Base-by-base conservation (phyloP, 2,113 vertebrate species). In the Tetraodon nigroviridis region DNA sequence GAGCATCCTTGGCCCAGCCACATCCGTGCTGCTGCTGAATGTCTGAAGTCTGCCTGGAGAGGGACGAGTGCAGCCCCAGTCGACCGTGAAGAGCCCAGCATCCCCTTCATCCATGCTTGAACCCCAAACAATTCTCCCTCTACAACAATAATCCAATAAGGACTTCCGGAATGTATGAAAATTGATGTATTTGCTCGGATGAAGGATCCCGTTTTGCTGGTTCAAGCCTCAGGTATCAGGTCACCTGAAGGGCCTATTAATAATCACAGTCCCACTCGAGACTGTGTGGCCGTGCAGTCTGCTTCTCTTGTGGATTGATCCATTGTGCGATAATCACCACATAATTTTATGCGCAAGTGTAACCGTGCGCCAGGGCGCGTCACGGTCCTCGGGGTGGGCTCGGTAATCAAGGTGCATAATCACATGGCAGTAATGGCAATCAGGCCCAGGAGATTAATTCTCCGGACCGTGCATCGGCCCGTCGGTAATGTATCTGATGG, bases 351-450 rank as follows among this genome's bases (percentile, higher is more conserved):
- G 86, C 84, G 84, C 73, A 87, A 85, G 84, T 88, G 85, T 84
- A 80, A 87, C 84, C 80, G 88, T 84, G 84, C 79, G 79, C 73
- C 58, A 41, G 72, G 75, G 73, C 64, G 68, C 70, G 87, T 86
- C 82, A 73, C 70, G 87, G 88, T 87, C 86, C 88, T 89, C 76
- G 75, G 86, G 88, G 84, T 86, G 84, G 86, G 80, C 87, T 87
- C 77, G 44, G 86, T 89, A 92, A 92, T 92, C 90, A 92, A 87
- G 84, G 80, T 85, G 88, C 84, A 90, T 91, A 91, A 91, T 91
- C 86, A 86, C 83, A 82, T 79, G 74, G 86, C 81, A 56, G 81
- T 89, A 88, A 90, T 88, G 76, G 89, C 88, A 91, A 91, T 91
- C 89, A 91, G 83, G 82, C 82, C 82, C 71, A 82, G 79, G 82